These are phyloP conservation scores for Synodontis membranacea DNA, from an alignment of 2,113 vertebrate species.

Conservation along the genomic window DNA sequence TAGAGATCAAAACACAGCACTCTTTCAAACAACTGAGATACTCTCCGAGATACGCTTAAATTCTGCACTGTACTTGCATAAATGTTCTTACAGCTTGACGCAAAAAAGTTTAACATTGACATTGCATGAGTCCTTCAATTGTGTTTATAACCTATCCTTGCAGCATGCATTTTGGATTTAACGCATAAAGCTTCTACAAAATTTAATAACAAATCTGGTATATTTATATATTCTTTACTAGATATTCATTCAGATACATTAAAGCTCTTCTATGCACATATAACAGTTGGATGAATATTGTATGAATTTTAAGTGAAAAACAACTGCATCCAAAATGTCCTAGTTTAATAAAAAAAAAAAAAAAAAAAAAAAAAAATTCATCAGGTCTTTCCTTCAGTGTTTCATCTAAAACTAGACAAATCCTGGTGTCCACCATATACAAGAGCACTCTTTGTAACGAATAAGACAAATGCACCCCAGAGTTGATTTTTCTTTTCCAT, in stretches of 20 bases:
- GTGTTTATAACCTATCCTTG: background rate
- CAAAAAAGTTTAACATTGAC: background rate
- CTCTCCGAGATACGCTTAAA: background rate
- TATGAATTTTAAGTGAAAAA: background rate
- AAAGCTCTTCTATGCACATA: background rate
- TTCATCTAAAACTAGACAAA: background rate
- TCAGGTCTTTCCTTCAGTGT: background rate
- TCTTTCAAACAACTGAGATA: constrained; percentile 17
- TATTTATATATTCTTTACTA: background rate
- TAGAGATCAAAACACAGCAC: constrained; percentile 22
- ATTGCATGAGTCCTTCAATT: background rate
- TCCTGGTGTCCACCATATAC: background rate
- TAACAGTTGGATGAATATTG: background rate
- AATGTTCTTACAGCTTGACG: background rate
- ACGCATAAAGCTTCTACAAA: background rate
- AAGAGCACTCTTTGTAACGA: background rate
- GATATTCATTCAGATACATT: background rate
- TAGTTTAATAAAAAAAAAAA: background rate
- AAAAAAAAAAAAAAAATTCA: too few relatives aligned
- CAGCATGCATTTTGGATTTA: background rate
- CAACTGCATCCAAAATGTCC: background rate
- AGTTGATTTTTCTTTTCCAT: background rate
- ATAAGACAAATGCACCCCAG: background rate
- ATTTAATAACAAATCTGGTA: background rate
- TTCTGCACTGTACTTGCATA: background rate